These are phyloP conservation scores for Pristionchus exspectatus DNA, from an alignment of 2,888 invertebrate genomes.

Conservation along the genomic window DNA sequence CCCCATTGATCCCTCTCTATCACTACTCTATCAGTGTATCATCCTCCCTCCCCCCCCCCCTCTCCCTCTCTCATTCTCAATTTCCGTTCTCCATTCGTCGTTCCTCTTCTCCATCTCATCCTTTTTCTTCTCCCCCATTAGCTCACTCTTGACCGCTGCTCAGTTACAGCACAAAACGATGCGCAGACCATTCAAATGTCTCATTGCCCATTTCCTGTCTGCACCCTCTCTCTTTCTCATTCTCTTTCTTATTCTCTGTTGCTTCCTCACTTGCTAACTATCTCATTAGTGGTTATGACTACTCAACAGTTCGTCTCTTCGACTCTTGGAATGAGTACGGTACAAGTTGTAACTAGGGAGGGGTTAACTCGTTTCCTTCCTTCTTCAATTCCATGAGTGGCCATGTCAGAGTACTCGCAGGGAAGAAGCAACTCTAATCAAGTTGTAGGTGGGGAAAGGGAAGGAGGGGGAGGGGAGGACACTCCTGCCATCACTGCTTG, in stretches of 20 bases:
- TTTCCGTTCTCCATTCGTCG: conserved; percentile 37
- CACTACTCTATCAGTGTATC: conserved; percentile 32
- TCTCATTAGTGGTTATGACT: conserved; percentile 26
- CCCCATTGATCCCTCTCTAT: background rate
- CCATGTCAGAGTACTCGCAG: conserved; percentile 10
- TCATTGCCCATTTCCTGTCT: background rate
- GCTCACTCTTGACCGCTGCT: conserved; percentile 17
- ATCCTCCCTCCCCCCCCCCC: background rate
- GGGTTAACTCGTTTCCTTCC: conserved; percentile 14
- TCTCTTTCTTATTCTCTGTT: background rate
- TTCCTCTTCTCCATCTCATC: background rate
- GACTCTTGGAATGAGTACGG: background rate
- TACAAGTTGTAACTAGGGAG: conserved; percentile 26
- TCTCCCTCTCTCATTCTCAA: conserved; percentile 26
- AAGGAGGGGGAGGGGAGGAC: background rate
- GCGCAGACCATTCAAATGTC: background rate
- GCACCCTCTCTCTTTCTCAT: background rate
- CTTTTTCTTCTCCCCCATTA: conserved; percentile 37
- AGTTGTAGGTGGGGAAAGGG: conserved; percentile 8
- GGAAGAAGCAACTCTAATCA: conserved; percentile 37
- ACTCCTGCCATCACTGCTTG: background rate
- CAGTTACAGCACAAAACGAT: background rate
- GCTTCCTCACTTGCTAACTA: background rate
- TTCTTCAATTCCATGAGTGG: conserved; percentile 17
- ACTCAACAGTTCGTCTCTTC: background rate